Evolutionary conservation across 2,888 invertebrate species (phyloP).

Genomic region (Trichopria drosophilae): DNA sequence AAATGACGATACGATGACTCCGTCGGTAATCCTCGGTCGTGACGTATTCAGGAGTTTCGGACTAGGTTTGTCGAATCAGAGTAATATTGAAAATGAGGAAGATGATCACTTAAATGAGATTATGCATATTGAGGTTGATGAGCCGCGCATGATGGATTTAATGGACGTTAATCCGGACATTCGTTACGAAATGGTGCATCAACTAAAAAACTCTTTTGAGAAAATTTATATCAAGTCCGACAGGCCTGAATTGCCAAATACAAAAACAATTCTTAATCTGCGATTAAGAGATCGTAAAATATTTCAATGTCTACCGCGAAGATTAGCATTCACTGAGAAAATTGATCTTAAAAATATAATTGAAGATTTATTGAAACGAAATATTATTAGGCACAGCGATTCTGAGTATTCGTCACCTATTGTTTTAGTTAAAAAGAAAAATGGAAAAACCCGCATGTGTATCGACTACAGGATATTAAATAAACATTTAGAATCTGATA

Average conservation of each 20-base stretch:
- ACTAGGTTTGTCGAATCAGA: not conserved
- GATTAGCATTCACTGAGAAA: constrained; percentile 29
- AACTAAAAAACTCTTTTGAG: constrained; percentile 18
- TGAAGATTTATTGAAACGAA: constrained; percentile 25
- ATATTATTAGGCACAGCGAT: constrained; percentile 22
- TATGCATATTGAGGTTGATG: no score
- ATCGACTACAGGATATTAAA: constrained; percentile 29
- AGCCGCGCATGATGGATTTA: not conserved
- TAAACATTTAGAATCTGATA: constrained; percentile 22
- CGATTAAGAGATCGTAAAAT: constrained; percentile 23
- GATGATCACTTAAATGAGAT: no score
- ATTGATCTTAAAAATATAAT: constrained; percentile 27
- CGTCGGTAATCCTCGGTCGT: constrained; percentile 10
- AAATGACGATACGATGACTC: no score
- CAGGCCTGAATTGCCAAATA: constrained; percentile 18
- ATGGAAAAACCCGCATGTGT: constrained; percentile 33
- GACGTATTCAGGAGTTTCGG: constrained; percentile 8
- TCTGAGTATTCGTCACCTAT: constrained; percentile 29
- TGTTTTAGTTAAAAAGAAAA: constrained; percentile 31
- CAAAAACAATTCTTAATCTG: constrained; percentile 21
- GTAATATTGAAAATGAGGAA: not conserved
- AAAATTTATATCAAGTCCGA: constrained; percentile 21
- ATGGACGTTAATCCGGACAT: constrained; percentile 12
- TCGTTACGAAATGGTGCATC: no score
- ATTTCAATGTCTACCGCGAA: constrained; percentile 27